Evolutionary conservation across 1,140 invertebrate species (phyloP), one percentile per base, ranked within the genome.

Genomic region (Hylaeus anthracinus): DNA sequence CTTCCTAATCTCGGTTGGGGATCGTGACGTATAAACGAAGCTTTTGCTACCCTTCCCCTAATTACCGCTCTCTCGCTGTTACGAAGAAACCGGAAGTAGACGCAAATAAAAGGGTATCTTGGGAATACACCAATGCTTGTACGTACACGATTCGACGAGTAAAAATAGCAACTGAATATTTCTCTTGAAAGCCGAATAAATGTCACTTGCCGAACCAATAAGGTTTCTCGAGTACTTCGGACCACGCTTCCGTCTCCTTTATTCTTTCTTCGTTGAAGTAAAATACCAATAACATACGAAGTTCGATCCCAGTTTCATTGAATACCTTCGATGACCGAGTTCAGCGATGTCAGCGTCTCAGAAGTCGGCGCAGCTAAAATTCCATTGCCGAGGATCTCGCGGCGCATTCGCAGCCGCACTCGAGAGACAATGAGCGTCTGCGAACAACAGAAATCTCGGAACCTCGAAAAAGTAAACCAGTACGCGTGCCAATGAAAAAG

Each of bases 1-100:
- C 65, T 43, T 72, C 45, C 45, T 76, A 82, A 83, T 83, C 82
- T 83, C 55, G 55, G 26, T 60, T 53, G 60, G 45, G 45, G 60
- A 83, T 83, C 82, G 37, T 71, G 6, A 53, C 72, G 48, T 83
- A 63, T 64, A 70, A 66, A 75, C 10, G 53, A 45, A 79, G 8
- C 48, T 5, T 56, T 58, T 56, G 58, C 55, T 66, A 5, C 51
- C 53, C 43, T 65, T 76, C 39, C 63, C 76, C 39, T 83, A 83
- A 83, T 82, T 83, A 60, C 8, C 58, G n/a, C 26, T 69, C 56
- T 37, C 14, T 5, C 45, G 10, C 9, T n/a, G 9, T 60, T 61
- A 48, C 45, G 45, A 48, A 48, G 8, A 5, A 51, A 51, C 51
- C 2, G 9, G 51, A 51, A 6, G 9, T 51, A 10, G 51, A 9